Percentiles rank a stretch among this genome's conserved stretches.
phyloP scores from a whole-genome alignment of 2,888 invertebrate species.

The Odiellus spinosus region DNA sequence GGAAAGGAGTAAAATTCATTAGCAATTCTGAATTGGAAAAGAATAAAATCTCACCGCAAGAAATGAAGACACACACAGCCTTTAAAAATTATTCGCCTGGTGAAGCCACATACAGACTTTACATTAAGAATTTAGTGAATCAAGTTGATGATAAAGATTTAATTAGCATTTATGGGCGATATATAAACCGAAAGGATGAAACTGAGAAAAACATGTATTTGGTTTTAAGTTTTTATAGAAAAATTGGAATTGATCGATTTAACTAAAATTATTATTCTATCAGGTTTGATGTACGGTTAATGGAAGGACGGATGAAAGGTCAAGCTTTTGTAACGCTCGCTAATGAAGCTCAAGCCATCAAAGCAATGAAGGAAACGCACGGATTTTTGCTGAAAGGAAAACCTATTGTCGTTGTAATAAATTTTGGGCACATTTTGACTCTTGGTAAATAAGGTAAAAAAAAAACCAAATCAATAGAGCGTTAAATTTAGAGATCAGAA shows the following conservation, averaged over 20 bases:
- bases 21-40: conserved; percentile 46
- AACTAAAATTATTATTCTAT: conserved; percentile 27
- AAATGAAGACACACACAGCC: conserved; percentile 51
- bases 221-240: no score
- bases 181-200: conserved; percentile 5
- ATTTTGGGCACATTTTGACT: no score
- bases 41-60: conserved; percentile 51
- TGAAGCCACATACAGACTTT: conserved; percentile 62
- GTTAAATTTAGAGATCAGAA: no score
- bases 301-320: conserved; percentile 94
- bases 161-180: conserved; percentile 11
- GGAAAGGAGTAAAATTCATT: conserved; percentile 32
- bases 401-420: conserved; percentile 62
- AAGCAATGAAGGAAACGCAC: conserved; percentile 67
- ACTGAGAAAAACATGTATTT: conserved; percentile 17
- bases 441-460: no score
- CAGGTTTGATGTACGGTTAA: conserved; percentile 53
- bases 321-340: conserved; percentile 82
- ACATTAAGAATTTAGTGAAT: conserved; percentile 79
- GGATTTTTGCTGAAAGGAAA: conserved; percentile 70
- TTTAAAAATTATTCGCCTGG: conserved; percentile 76
- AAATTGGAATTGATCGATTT: no score
- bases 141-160: conserved; percentile 44
- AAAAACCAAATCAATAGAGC: no score
- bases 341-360: conserved; percentile 46